Evolutionary conservation across 2,888 invertebrate species (phyloP).

Genomic region (Brachynemurus nebulosus): DNA sequence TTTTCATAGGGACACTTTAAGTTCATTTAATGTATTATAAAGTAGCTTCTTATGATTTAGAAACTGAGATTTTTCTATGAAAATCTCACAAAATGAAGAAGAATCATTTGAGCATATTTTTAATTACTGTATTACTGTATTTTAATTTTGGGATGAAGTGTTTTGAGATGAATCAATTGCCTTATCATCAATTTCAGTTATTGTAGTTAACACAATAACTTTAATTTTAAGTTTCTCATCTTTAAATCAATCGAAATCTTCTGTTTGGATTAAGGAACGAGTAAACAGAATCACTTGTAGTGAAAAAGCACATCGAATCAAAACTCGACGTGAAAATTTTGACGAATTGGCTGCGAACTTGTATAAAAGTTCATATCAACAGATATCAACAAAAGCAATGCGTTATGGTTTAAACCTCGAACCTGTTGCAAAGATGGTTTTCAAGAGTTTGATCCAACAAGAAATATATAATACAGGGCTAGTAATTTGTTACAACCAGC

Average conservation of each 20-base stretch:
- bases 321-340: constrained; percentile 7
- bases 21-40: too few relatives aligned
- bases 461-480: not conserved
- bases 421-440: not conserved
- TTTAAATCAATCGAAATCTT: constrained; percentile 11
- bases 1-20: too few relatives aligned
- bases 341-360: constrained; percentile 11
- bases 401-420: not conserved
- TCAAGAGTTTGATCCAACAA: not conserved
- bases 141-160: too few relatives aligned
- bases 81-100: too few relatives aligned
- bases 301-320: constrained; percentile 12
- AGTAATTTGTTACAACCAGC: not conserved
- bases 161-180: too few relatives aligned
- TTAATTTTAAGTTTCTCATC: too few relatives aligned
- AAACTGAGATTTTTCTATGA: too few relatives aligned
- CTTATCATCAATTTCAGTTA: too few relatives aligned
- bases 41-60: too few relatives aligned
- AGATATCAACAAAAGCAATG: not conserved
- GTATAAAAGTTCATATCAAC: not conserved
- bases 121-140: too few relatives aligned
- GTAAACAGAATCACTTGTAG: constrained; percentile 11
- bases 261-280: constrained; percentile 11
- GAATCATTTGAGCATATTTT: too few relatives aligned
- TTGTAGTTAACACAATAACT: too few relatives aligned